phyloP scores from a whole-genome alignment of 23 tunicate species.

The Styela clava region DNA sequence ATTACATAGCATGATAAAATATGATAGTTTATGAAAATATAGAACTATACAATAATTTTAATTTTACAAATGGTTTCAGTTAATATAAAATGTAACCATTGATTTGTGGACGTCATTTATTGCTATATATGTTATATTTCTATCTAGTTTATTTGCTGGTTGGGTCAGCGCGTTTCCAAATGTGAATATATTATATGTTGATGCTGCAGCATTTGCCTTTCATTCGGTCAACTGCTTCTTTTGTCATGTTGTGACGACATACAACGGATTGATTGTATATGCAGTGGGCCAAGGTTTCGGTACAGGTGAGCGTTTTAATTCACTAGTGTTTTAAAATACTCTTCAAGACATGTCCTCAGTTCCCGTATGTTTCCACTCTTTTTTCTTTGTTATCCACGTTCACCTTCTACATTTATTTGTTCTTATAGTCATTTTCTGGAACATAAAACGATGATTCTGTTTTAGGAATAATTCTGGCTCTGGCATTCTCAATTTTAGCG shows the following conservation, averaged over 20 bases:
- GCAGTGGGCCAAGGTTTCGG: not conserved
- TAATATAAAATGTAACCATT: too few relatives aligned
- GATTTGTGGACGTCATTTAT: too few relatives aligned
- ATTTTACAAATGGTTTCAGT: too few relatives aligned
- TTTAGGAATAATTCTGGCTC: slow-evolving; percentile 32
- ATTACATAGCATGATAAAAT: too few relatives aligned
- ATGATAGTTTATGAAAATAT: too few relatives aligned
- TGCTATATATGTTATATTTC: too few relatives aligned
- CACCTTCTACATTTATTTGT: not conserved
- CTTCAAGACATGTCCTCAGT: too few relatives aligned
- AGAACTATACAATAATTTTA: too few relatives aligned
- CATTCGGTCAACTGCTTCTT: not conserved
- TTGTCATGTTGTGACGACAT: not conserved
- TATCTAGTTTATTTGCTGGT: slow-evolving; percentile 16
- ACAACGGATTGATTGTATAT: not conserved
- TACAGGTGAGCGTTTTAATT: not conserved
- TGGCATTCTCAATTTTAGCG: slow-evolving; percentile 33
- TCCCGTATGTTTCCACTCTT: not conserved
- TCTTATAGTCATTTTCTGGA: not conserved
- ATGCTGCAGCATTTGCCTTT: not conserved
- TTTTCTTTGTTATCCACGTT: not conserved
- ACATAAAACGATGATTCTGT: too few relatives aligned
- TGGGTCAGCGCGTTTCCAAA: slow-evolving; percentile 1
- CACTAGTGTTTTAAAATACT: too few relatives aligned
- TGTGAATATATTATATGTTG: slow-evolving; percentile 1